phyloP scores from a whole-genome alignment of 2,888 invertebrate species.

The Melolontha melolontha region DNA sequence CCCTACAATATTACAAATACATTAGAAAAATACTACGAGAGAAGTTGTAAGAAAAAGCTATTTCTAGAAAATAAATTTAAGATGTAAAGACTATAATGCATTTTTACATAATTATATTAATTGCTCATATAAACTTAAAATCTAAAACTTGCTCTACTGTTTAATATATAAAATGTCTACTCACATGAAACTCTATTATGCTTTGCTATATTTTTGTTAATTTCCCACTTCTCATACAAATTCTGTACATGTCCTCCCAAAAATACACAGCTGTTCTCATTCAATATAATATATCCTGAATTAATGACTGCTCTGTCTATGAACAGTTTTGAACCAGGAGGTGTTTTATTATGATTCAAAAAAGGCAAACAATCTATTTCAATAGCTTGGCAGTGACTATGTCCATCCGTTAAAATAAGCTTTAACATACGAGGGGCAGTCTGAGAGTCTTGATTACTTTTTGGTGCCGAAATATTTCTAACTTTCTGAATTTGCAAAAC shows the following conservation, averaged over 20 bases:
- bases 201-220: slow-evolving; percentile 65
- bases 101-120: too few relatives aligned
- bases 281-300: slow-evolving; percentile 78
- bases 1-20: too few relatives aligned
- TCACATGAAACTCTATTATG: slow-evolving; percentile 52
- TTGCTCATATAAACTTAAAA: too few relatives aligned
- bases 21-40: too few relatives aligned
- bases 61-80: too few relatives aligned
- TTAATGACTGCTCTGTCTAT: slow-evolving; percentile 72
- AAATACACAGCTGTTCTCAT: slow-evolving; percentile 74
- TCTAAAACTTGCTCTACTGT: too few relatives aligned
- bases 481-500: slow-evolving; percentile 91
- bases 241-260: slow-evolving; percentile 88
- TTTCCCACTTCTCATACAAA: slow-evolving; percentile 90
- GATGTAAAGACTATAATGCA: too few relatives aligned
- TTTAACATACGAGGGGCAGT: slow-evolving; percentile 87
- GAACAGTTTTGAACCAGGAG: slow-evolving; percentile 89
- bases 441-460: slow-evolving; percentile 87
- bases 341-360: slow-evolving; percentile 80
- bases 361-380: slow-evolving; percentile 79
- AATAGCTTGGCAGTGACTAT: slow-evolving; percentile 80
- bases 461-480: slow-evolving; percentile 90
- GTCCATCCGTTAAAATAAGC: slow-evolving; percentile 87
- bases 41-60: too few relatives aligned
- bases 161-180: slow-evolving; percentile 15